Conservation (phyloP, 2,888 invertebrate genomes). For the Xestia ashworthii region DNA sequence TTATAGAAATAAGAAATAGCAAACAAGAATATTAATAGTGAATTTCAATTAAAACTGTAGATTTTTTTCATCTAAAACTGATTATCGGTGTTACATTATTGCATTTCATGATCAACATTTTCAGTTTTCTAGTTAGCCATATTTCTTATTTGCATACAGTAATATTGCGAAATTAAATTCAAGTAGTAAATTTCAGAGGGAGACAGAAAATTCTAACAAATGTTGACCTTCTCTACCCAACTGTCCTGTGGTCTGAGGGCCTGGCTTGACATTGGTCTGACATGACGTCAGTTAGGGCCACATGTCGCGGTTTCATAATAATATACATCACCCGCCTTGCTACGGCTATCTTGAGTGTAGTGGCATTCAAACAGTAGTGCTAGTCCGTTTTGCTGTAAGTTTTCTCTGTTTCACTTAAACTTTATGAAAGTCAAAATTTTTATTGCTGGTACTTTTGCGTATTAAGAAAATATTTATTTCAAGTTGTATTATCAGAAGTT, state of each 20-base stretch:
- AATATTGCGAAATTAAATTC: too few relatives aligned
- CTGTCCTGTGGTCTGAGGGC: slow-evolving; percentile 10
- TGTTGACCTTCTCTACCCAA: slow-evolving; percentile 14
- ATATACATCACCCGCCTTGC: slow-evolving; percentile 56
- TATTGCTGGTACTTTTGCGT: neutral
- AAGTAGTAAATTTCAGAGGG: neutral
- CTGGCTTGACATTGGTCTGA: slow-evolving; percentile 59
- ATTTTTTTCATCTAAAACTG: too few relatives aligned
- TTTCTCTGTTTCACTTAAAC: neutral
- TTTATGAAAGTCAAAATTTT: neutral
- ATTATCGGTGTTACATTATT: too few relatives aligned
- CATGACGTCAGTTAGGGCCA: slow-evolving; percentile 58
- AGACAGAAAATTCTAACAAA: neutral
- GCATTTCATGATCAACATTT: too few relatives aligned
- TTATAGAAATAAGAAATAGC: too few relatives aligned
- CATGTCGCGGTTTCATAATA: slow-evolving; percentile 67
- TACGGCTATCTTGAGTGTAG: slow-evolving; percentile 44
- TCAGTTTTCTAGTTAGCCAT: too few relatives aligned
- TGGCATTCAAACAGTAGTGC: slow-evolving; percentile 13
- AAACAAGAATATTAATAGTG: too few relatives aligned
- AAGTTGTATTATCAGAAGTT: neutral
- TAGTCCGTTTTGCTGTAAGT: neutral
- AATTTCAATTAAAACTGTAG: too few relatives aligned
- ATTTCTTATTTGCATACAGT: too few relatives aligned
- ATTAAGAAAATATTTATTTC: neutral